Evolutionary conservation across 2,113 vertebrate species (phyloP), one percentile per base, ranked within the genome.

Genomic region (Nyctibius bracteatus): DNA sequence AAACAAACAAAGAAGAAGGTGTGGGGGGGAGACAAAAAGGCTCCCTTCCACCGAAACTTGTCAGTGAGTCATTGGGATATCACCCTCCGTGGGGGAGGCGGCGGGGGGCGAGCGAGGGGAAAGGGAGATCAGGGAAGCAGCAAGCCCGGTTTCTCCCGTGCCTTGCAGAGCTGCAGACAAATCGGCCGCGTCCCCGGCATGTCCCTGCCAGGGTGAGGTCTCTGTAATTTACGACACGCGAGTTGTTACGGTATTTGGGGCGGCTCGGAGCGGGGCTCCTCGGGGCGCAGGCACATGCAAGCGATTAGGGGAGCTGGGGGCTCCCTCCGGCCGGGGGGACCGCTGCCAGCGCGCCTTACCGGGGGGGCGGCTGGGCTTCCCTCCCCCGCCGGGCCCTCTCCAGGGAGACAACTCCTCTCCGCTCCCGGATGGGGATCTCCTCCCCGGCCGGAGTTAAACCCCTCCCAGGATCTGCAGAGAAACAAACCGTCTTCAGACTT

Each of bases 211-310:
- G 77, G 73, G 54, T 52, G 88, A 89, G 73, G 84, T 91, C 87
- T 78, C 77, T 39, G 63, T 89, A 35, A 72, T 81, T 92, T 84
- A 91, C 16, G 63, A 89, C 92, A 86, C 59, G 35, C 9, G 63
- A 57, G 81, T 37, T 14, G 68, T 74, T 33, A 78, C 12, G 51
- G 84, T 25, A 19, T 93, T 92, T 78, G 44, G 62, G 52, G 9
- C 58, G 8, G 12, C 70, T 39, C 35, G 6, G 41, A 81, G 55
- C 4, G 12, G 35, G 19, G 39, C 59, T 79, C 49, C 25, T 78
- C 44, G 14, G 61, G 74, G 25, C 16, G 3, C 41, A 51, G 55
- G 55, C 89, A 81, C 86, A 81, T 67, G 68, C 54, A 30, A 73
- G 63, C 10, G 21, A 78, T 63, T 46, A 71, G 59, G 51, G 37